phyloP scores from a whole-genome alignment of 1,140 invertebrate species.

The Leptopilina boulardi region DNA sequence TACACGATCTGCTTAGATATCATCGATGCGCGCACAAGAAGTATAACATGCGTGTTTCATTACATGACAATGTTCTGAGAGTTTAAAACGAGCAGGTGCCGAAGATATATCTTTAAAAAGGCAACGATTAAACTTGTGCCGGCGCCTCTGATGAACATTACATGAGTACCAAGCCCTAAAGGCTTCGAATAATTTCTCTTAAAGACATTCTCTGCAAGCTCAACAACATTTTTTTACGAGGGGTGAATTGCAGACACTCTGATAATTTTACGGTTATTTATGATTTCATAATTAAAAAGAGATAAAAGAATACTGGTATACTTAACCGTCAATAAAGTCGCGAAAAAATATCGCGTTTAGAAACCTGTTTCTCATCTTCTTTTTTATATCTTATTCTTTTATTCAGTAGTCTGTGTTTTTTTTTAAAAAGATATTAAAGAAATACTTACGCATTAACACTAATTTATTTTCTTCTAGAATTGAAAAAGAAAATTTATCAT shows the following conservation, averaged over 20 bases:
- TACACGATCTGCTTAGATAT: constrained; percentile 31
- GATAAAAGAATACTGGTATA: background rate
- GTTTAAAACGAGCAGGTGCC: constrained; percentile 49
- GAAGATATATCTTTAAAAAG: constrained; percentile 33
- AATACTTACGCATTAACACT: too few species aligned
- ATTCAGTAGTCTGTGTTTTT: background rate
- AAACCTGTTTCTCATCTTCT: background rate
- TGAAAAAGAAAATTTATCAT: too few species aligned
- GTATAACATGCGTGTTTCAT: constrained; percentile 47
- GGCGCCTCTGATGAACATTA: constrained; percentile 22
- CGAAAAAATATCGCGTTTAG: background rate
- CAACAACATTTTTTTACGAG: background rate
- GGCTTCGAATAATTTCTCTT: constrained; percentile 15
- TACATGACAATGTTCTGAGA: constrained; percentile 46
- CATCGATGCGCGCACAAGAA: background rate
- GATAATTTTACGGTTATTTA: constrained; percentile 25
- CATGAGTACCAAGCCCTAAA: background rate
- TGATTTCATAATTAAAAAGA: constrained; percentile 1
- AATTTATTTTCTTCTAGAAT: too few species aligned
- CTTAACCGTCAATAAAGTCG: background rate
- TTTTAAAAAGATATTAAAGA: background rate
- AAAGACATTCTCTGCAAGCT: constrained; percentile 3
- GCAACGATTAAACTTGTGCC: constrained; percentile 7
- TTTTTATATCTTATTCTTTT: background rate
- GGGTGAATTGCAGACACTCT: constrained; percentile 9